Evolutionary conservation across 2,113 vertebrate species (phyloP).

Genomic region (Nasalis larvatus): DNA sequence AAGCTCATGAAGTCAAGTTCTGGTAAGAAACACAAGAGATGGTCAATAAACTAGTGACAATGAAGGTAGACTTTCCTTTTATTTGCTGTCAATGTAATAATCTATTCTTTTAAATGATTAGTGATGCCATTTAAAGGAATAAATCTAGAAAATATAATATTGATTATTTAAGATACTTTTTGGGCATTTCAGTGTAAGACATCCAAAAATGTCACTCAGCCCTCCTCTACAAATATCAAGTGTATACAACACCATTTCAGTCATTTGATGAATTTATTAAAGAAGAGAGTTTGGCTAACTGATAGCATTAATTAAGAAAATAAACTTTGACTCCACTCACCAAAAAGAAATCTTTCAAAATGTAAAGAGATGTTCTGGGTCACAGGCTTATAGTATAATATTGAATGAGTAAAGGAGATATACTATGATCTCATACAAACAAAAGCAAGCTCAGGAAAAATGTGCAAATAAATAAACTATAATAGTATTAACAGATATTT

Average conservation of each 20-base stretch:
- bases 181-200: not conserved
- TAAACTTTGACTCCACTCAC: not conserved
- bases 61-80: not conserved
- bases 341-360: not conserved
- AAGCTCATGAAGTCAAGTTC: not conserved
- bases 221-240: not conserved
- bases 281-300: not conserved
- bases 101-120: not conserved
- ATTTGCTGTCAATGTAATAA: not conserved
- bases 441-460: not conserved
- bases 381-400: not conserved
- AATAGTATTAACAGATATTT: not conserved
- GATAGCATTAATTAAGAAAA: not conserved
- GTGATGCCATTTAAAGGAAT: not conserved
- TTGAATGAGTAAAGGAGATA: slow-evolving; percentile 14
- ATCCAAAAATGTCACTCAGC: not conserved
- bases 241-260: not conserved
- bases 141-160: not conserved
- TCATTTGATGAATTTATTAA: not conserved
- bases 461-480: not conserved
- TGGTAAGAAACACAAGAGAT: not conserved
- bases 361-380: not conserved
- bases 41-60: not conserved
- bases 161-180: not conserved
- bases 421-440: not conserved